Evolutionary conservation across 2,797 vertebrate genomes (phyloP), one percentile per base, ranked within the genome.

Genomic region (Euthynnus affinis): DNA sequence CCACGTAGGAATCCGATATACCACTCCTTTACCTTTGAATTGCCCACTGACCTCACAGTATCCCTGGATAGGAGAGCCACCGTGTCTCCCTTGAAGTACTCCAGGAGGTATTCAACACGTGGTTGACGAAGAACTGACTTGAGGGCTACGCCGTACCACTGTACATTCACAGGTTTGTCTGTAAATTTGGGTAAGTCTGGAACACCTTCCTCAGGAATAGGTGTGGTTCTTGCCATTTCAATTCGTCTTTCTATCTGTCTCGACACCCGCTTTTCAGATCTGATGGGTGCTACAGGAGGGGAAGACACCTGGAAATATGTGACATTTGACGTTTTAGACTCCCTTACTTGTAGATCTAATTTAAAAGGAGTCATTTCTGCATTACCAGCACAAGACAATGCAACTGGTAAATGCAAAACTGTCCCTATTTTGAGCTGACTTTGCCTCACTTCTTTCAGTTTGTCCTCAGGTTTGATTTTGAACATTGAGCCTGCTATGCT

Each of bases 11-110:
- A 95, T 46, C 96, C 97, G 3, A 99, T 95, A 0, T 98, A 98
- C 98, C 98, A 99, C 68, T 99, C 97, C 87, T 99, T 99, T 20
- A 96, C 93, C 93, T 97, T 99, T 23, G 93, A 94, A 78, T 98
- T 97, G 20, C 98, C 98, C 17, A 98, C 94, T 52, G 96, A 97
- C 91, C 93, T 96, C 23, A 99, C 94, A 1, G 95, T 97, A 27
- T 96, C 95, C 90, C 94, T 96, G 42, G 97, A 97, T 53, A 99
- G 95, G 86, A 99, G 94, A 23, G 96, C 98, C 82, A 99, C 91
- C 0, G 96, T 98, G 85, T 99, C 98, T 0, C 98, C 98, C 92
- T 98, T 99, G 88, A 99, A 97, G 92, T 99, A 99, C 80, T 99
- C 98, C 81, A 99, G 91, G 46, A 99, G 96, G 87, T 99, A 99